phyloP scores from a whole-genome alignment of 2,888 invertebrate species.

The Podabrus alpinus region DNA sequence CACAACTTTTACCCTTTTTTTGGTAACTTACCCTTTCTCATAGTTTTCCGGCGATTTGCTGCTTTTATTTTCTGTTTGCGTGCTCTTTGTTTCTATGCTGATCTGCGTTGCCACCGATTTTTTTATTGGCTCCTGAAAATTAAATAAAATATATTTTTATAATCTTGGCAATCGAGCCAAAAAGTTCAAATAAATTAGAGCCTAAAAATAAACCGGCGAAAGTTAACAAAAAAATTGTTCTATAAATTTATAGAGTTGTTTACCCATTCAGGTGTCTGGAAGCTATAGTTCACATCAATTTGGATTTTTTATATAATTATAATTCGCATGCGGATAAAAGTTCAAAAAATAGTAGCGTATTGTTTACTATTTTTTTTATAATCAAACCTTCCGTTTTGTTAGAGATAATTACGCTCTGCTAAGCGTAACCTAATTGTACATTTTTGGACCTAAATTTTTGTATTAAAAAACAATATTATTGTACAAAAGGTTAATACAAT shows the following conservation, averaged over 20 bases:
- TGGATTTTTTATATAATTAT: no score
- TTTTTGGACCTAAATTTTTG: neutral
- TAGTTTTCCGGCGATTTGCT: constrained; percentile 10
- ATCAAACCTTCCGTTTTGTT: neutral
- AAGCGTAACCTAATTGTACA: neutral
- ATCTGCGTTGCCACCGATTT: constrained; percentile 33
- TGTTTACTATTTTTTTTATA: no score
- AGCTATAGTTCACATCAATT: no score
- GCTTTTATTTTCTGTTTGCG: constrained; percentile 29
- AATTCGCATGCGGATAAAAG: no score
- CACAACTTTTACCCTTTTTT: constrained; percentile 4
- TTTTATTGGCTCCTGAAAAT: constrained; percentile 23
- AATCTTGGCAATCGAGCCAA: neutral
- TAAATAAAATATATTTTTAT: neutral
- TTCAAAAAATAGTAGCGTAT: no score
- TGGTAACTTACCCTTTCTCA: constrained; percentile 20
- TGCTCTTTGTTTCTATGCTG: constrained; percentile 27
- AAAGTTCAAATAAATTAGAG: neutral
- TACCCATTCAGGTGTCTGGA: neutral
- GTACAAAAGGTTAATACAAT: neutral
- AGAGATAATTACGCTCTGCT: neutral
- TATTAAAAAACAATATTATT: no score
- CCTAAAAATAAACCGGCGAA: neutral
- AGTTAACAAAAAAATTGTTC: neutral
- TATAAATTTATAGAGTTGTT: neutral